Percentiles rank a stretch among this genome's conserved stretches.
Evolutionary conservation across 2,888 invertebrate genomes (phyloP).

Genomic region (Zhengitettix transpicula): DNA sequence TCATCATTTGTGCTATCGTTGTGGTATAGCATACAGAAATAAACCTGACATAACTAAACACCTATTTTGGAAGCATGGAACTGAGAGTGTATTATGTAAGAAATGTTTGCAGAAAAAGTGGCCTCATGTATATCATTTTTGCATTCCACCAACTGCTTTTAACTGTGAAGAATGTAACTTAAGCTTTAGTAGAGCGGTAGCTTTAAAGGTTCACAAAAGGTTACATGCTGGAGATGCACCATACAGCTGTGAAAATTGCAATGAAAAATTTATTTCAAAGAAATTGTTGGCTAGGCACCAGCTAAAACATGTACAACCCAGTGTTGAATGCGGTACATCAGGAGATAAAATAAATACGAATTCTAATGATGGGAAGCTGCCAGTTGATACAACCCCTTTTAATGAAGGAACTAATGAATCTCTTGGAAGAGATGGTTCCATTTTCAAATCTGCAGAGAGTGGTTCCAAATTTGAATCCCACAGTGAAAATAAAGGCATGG

Average conservation of each 20-base stretch:
- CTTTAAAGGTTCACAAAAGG: constrained; percentile 69
- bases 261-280: constrained; percentile 64
- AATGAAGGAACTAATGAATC: constrained; percentile 13
- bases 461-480: constrained; percentile 5
- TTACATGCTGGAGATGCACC: constrained; percentile 54
- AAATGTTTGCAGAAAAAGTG: constrained; percentile 77
- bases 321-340: constrained; percentile 5
- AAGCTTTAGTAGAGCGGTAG: constrained; percentile 57
- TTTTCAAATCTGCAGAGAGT: constrained; percentile 3
- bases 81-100: constrained; percentile 71
- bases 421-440: neutral
- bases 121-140: constrained; percentile 85
- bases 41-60: constrained; percentile 79
- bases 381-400: constrained; percentile 5
- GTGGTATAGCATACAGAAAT: constrained; percentile 74
- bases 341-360: constrained; percentile 12
- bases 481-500: constrained; percentile 14
- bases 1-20: constrained; percentile 72
- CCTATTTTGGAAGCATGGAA: constrained; percentile 84
- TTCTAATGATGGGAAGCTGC: constrained; percentile 2
- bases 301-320: constrained; percentile 38
- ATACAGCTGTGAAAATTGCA: constrained; percentile 57
- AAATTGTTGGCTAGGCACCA: constrained; percentile 59
- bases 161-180: constrained; percentile 66
- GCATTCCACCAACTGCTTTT: constrained; percentile 62